These are phyloP conservation scores for Gonioctena quinquepunctata DNA, from an alignment of 1,140 invertebrate species.

Conservation along the genomic window DNA sequence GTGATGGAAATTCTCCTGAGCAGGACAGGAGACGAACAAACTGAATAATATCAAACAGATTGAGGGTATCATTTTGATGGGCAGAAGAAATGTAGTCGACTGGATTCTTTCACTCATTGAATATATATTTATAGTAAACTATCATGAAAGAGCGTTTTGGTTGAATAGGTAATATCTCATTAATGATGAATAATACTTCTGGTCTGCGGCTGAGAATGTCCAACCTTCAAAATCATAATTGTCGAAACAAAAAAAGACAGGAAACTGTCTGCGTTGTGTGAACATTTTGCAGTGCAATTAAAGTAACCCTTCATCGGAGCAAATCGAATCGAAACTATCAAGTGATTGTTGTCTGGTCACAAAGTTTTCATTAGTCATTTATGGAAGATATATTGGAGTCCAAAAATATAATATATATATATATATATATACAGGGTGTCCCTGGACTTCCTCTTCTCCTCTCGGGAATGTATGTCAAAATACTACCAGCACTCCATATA, in stretches of 20 bases:
- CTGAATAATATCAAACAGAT: not conserved
- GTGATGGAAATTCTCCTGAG: not conserved
- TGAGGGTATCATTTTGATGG: not conserved
- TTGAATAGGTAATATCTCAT: not conserved
- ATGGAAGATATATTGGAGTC: too few species aligned
- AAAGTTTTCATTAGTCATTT: too few species aligned
- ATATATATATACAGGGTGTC: too few species aligned
- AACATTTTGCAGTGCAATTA: too few species aligned
- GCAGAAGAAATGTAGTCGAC: not conserved
- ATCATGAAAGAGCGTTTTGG: not conserved
- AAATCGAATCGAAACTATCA: too few species aligned
- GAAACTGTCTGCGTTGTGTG: too few species aligned
- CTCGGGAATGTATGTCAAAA: too few species aligned
- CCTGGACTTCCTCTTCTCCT: too few species aligned
- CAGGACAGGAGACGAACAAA: not conserved
- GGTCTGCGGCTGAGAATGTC: not conserved
- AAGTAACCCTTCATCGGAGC: too few species aligned
- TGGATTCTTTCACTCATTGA: not conserved
- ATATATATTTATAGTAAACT: not conserved
- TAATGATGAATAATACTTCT: not conserved
- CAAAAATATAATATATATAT: too few species aligned
- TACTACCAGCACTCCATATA: too few species aligned
- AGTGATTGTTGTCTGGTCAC: too few species aligned
- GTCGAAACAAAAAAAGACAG: not conserved
- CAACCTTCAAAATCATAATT: not conserved